These are phyloP conservation scores for Trachelus troglodyta DNA, from an alignment of 2,888 invertebrate genomes.

Conservation along the genomic window DNA sequence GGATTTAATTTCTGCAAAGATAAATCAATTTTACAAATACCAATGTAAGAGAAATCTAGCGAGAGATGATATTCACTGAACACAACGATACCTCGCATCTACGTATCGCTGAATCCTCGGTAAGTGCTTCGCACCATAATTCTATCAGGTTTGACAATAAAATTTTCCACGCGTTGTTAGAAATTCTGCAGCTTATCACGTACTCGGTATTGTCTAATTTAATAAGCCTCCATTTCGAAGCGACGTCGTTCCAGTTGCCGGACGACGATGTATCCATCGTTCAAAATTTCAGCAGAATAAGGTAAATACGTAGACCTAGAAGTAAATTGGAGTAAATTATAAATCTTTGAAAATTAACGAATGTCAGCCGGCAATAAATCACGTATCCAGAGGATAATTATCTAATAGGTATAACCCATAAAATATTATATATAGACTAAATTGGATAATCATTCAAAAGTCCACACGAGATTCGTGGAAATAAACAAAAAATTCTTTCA, in stretches of 20 bases:
- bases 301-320: not conserved
- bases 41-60: not conserved
- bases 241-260: not conserved
- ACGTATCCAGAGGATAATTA: not conserved
- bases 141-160: slow-evolving; percentile 40
- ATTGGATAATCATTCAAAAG: not conserved
- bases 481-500: not conserved
- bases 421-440: not conserved
- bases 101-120: slow-evolving; percentile 31
- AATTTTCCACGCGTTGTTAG: slow-evolving; percentile 27
- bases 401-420: not conserved
- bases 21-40: not conserved
- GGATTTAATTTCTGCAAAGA: slow-evolving; percentile 51
- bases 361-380: not conserved
- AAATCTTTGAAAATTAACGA: not conserved
- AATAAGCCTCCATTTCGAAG: slow-evolving; percentile 9
- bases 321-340: not conserved
- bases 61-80: not conserved
- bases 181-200: slow-evolving; percentile 28
- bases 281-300: not conserved
- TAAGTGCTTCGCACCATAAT: slow-evolving; percentile 41
- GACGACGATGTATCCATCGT: not conserved
- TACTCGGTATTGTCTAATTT: slow-evolving; percentile 30
- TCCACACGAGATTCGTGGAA: not conserved
- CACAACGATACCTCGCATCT: slow-evolving; percentile 42